Conservation (phyloP, 1,140 invertebrate species). For the Medauroidea extradentata region DNA sequence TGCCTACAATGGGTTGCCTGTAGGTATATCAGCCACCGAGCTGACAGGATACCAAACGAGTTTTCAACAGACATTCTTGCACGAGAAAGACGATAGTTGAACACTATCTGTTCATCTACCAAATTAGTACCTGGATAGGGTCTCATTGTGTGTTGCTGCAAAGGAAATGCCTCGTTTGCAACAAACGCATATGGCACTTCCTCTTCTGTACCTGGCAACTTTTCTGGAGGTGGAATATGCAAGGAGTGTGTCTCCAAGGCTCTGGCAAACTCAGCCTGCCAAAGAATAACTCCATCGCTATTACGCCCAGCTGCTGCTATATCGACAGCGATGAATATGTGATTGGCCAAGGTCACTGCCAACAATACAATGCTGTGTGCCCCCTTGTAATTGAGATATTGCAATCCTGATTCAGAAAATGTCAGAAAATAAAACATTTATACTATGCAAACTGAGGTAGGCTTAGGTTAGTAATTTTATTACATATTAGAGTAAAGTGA, state of each 20-base stretch:
- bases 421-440: no score
- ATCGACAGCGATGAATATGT: conserved; percentile 34
- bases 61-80: conserved; percentile 45
- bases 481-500: no score
- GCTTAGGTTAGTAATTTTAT: no score
- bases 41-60: conserved; percentile 46
- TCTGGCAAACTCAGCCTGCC: conserved; percentile 27
- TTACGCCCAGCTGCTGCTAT: conserved; percentile 35
- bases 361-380: conserved; percentile 42
- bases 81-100: conserved; percentile 28
- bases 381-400: conserved; percentile 44
- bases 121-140: conserved; percentile 15
- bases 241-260: conserved; percentile 27
- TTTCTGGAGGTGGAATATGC: conserved; percentile 21
- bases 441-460: no score
- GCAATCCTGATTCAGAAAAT: no score
- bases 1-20: neutral
- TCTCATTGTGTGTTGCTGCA: conserved; percentile 19
- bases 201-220: conserved; percentile 13
- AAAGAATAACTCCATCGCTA: conserved; percentile 34
- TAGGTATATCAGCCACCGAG: conserved; percentile 40
- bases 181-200: conserved; percentile 16
- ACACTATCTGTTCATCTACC: neutral
- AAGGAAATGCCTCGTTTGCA: conserved; percentile 26
- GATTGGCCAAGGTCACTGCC: conserved; percentile 42